A percentile compares a stretch with the other conserved stretches of the same genome.
phyloP scores from a whole-genome alignment of 2,113 vertebrate genomes.

The Noturus placidus region DNA sequence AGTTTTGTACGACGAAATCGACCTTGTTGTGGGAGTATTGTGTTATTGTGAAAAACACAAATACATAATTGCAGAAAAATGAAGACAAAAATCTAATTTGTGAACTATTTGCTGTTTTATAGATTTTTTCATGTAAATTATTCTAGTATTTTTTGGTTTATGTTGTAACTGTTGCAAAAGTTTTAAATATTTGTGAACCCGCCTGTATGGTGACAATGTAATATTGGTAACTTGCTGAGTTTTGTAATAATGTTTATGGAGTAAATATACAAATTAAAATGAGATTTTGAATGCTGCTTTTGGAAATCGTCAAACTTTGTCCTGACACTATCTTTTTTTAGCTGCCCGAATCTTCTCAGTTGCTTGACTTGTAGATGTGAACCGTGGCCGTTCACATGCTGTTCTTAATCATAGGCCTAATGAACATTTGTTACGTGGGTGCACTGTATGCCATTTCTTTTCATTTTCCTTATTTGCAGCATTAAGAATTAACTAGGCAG shows the following conservation, averaged over 20 bases:
- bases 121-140: constrained; percentile 99
- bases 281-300: constrained; percentile 96
- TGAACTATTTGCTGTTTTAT: constrained; percentile 99
- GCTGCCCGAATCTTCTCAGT: not conserved
- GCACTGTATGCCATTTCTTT: not conserved
- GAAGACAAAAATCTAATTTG: constrained; percentile 82
- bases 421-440: constrained; percentile 33
- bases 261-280: constrained; percentile 99
- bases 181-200: constrained; percentile 99
- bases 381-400: not conserved
- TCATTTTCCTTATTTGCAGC: constrained; percentile 19
- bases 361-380: constrained; percentile 20
- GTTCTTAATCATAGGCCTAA: constrained; percentile 9
- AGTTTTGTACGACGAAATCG: constrained; percentile 99
- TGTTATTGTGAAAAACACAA: constrained; percentile 98
- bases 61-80: constrained; percentile 76
- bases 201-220: constrained; percentile 99
- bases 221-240: constrained; percentile 99
- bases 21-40: constrained; percentile 99
- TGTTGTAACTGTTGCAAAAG: constrained; percentile 99
- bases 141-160: constrained; percentile 99
- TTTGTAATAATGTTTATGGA: constrained; percentile 99
- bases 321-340: constrained; percentile 27
- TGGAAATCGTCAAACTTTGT: constrained; percentile 74
- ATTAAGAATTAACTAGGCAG: not conserved